Percentiles rank a stretch among this genome's conserved stretches.
Conservation (phyloP, 2,888 invertebrate species). For the Cryptocephalus moraei region DNA sequence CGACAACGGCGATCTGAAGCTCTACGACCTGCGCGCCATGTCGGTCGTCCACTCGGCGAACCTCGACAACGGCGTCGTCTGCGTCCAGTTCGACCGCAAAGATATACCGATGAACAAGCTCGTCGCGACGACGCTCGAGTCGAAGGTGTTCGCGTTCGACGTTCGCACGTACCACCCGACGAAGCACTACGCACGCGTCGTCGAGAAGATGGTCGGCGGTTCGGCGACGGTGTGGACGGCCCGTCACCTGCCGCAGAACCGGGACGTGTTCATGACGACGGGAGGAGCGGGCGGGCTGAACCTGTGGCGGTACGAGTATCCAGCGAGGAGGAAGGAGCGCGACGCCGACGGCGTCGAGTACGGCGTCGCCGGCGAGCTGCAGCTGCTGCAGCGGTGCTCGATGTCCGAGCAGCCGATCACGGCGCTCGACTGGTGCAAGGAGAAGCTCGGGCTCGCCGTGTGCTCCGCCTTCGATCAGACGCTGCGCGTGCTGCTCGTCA, state of each 20-base stretch:
- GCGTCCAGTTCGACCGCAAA: constrained; percentile 81
- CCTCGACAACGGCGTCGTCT: constrained; percentile 83
- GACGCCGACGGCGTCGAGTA: constrained; percentile 60
- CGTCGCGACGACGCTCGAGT: constrained; percentile 82
- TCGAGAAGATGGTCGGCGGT: constrained; percentile 42
- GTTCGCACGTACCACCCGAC: constrained; percentile 77
- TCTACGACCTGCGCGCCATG: constrained; percentile 83
- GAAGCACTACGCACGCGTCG: constrained; percentile 70
- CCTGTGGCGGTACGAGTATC: constrained; percentile 73
- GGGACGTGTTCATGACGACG: constrained; percentile 83
- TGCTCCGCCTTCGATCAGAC: constrained; percentile 90
- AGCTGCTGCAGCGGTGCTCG: constrained; percentile 67
- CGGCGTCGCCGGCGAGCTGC: constrained; percentile 69
- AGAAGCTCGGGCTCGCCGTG: constrained; percentile 78
- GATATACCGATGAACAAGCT: constrained; percentile 94
- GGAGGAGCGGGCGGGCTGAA: constrained; percentile 85
- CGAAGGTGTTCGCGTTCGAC: constrained; percentile 83
- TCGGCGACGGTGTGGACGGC: constrained; percentile 81
- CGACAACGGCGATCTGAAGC: constrained; percentile 92
- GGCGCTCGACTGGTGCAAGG: constrained; percentile 84
- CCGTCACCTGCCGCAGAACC: constrained; percentile 85
- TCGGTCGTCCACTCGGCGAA: constrained; percentile 83
- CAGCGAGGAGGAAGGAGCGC: constrained; percentile 59
- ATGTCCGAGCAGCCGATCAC: constrained; percentile 82
- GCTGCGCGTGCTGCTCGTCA: constrained; percentile 74